phyloP scores from a whole-genome alignment of 2,113 vertebrate genomes.

The Tympanuchus pallidicinctus region DNA sequence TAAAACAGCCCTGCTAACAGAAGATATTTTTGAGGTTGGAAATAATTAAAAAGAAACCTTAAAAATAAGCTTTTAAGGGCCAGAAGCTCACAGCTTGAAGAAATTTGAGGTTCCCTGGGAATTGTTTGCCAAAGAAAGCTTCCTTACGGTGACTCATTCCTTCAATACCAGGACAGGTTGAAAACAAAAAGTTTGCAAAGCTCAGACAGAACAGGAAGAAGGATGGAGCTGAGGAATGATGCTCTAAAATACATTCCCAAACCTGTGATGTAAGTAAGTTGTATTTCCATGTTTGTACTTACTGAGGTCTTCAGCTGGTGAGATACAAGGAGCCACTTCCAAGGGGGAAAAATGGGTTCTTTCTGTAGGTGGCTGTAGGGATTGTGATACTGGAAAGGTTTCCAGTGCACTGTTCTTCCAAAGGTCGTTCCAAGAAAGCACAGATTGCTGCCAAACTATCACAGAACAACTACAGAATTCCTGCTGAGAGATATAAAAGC shows the following conservation, averaged over 20 bases:
- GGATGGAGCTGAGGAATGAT: not conserved
- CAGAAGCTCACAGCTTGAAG: not conserved
- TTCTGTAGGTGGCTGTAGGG: not conserved
- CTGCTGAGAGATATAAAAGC: not conserved
- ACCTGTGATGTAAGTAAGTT: not conserved
- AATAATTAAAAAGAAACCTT: not conserved
- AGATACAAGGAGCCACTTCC: not conserved
- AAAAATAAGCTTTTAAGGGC: not conserved
- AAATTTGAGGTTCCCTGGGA: not conserved
- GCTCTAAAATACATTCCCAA: not conserved
- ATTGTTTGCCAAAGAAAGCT: not conserved
- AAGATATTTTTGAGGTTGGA: not conserved
- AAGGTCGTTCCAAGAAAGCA: not conserved
- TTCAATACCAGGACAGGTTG: not conserved
- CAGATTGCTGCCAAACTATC: not conserved
- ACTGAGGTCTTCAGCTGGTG: not conserved
- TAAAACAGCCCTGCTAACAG: fast-evolving
- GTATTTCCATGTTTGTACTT: not conserved
- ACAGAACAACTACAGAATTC: not conserved
- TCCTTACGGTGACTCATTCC: fast-evolving
- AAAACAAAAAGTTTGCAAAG: not conserved
- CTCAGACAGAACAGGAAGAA: not conserved
- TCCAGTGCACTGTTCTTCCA: not conserved
- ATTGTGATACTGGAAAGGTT: not conserved
- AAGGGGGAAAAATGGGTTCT: not conserved